A percentile compares a stretch with the other conserved stretches of the same genome.
Evolutionary conservation across 2,888 invertebrate species (phyloP).

Genomic region (Heliconius erato): DNA sequence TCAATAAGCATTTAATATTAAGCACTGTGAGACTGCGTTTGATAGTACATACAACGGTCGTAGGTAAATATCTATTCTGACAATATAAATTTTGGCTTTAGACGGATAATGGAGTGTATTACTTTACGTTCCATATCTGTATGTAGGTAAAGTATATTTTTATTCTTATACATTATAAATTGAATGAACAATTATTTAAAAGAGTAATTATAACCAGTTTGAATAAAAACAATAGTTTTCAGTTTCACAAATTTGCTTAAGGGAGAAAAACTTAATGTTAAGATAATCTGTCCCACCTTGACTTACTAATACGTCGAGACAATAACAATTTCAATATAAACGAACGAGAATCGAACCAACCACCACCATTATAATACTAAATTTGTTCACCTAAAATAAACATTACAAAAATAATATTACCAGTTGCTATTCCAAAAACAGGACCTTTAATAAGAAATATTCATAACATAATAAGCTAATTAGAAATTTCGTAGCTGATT

Average conservation of each 20-base stretch:
- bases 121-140: too few species aligned
- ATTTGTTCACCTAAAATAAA: neutral
- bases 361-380: neutral
- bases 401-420: neutral
- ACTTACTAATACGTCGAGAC: neutral
- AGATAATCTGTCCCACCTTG: too few species aligned
- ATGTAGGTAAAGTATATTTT: neutral
- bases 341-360: neutral
- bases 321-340: neutral
- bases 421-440: neutral
- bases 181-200: neutral
- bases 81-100: too few species aligned
- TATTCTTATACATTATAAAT: neutral
- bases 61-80: too few species aligned
- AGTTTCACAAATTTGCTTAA: too few species aligned
- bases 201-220: neutral
- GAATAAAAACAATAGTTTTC: too few species aligned
- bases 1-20: too few species aligned
- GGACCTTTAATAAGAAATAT: neutral
- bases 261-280: too few species aligned
- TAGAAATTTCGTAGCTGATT: neutral
- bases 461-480: conserved; percentile 12
- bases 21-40: too few species aligned
- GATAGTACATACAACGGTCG: too few species aligned
- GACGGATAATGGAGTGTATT: too few species aligned